phyloP scores from a whole-genome alignment of 1,140 invertebrate genomes.

The Hylaeus anthracinus region DNA sequence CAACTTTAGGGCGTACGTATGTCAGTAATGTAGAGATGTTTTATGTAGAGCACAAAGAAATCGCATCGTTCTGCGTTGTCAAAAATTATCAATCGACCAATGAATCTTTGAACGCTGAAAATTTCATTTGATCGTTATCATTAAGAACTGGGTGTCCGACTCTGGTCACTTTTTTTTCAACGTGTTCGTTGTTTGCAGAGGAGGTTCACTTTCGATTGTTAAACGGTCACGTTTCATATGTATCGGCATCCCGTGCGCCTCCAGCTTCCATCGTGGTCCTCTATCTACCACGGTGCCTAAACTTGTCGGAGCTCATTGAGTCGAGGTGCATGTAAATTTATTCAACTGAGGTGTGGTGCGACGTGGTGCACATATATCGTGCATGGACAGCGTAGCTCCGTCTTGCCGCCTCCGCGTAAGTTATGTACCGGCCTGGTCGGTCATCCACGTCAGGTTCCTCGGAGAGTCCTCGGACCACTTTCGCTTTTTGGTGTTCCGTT shows the following conservation, averaged over 20 bases:
- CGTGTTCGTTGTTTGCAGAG: neutral
- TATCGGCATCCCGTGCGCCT: neutral
- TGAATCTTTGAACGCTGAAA: too few relatives aligned
- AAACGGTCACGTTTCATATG: neutral
- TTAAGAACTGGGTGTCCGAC: too few relatives aligned
- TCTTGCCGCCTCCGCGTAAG: conserved; percentile 67
- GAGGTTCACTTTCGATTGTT: neutral
- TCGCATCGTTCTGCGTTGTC: too few relatives aligned
- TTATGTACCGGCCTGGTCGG: conserved; percentile 63
- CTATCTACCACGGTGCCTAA: conserved; percentile 19
- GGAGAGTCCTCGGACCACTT: conserved; percentile 51
- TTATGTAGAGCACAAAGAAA: too few relatives aligned
- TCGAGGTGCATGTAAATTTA: conserved; percentile 72
- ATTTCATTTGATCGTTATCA: too few relatives aligned
- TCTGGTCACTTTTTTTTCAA: too few relatives aligned
- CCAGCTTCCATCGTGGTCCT: conserved; percentile 6
- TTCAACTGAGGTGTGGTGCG: conserved; percentile 70
- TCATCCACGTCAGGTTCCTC: conserved; percentile 47
- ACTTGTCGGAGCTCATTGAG: conserved; percentile 59
- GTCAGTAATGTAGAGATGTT: too few relatives aligned
- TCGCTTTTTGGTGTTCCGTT: conserved; percentile 50
- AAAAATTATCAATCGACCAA: too few relatives aligned
- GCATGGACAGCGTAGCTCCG: conserved; percentile 52
- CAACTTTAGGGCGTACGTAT: too few relatives aligned
- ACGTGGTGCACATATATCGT: conserved; percentile 58